These are phyloP conservation scores for Monopis laevigella DNA, from an alignment of 2,888 invertebrate genomes.

Conservation along the genomic window DNA sequence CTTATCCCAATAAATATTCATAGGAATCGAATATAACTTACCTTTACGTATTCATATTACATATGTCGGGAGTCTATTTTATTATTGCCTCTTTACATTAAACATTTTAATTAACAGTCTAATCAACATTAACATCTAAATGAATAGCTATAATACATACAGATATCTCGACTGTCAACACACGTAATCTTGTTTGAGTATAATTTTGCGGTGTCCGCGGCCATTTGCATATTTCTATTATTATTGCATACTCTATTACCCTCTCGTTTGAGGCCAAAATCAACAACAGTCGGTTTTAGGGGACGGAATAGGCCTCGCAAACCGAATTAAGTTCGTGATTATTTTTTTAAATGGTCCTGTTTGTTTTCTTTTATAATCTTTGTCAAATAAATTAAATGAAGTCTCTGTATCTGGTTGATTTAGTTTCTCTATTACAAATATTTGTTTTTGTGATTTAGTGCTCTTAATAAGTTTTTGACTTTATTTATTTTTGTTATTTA, in stretches of 20 bases:
- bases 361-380: constrained; percentile 12
- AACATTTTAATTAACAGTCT: too few relatives aligned
- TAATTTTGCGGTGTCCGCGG: constrained; percentile 33
- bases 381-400: constrained; percentile 5
- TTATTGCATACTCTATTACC: constrained; percentile 31
- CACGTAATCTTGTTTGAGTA: constrained; percentile 48
- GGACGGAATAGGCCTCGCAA: constrained; percentile 5
- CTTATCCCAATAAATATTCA: too few relatives aligned
- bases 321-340: constrained; percentile 5
- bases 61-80: too few relatives aligned
- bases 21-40: too few relatives aligned
- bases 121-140: too few relatives aligned
- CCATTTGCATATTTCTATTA: constrained; percentile 58
- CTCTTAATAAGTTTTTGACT: neutral
- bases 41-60: too few relatives aligned
- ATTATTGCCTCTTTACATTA: too few relatives aligned
- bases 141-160: constrained; percentile 19
- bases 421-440: constrained; percentile 3
- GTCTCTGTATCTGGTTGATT: neutral
- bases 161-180: constrained; percentile 35
- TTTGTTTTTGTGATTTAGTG: constrained; percentile 4
- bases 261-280: constrained; percentile 34
- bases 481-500: constrained; percentile 5
- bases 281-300: constrained; percentile 25
- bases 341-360: constrained; percentile 7